Evolutionary conservation across 1,140 invertebrate genomes (phyloP).

Genomic region (Oedothorax gibbosus): DNA sequence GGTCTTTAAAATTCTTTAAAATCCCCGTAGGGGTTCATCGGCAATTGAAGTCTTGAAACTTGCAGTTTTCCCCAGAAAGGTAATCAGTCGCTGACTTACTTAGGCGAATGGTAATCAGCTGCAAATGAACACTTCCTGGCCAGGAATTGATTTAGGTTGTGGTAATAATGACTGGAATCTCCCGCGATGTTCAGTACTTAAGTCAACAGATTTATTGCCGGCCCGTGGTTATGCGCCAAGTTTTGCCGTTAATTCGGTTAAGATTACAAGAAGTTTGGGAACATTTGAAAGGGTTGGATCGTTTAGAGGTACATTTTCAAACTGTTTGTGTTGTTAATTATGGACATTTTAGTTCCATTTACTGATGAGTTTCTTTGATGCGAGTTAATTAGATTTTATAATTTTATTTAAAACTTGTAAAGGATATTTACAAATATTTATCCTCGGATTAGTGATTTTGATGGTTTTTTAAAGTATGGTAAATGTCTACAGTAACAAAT

Average conservation of each 20-base stretch:
- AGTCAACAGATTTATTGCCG: slow-evolving; percentile 29
- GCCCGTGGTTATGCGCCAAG: slow-evolving; percentile 24
- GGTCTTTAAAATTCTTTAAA: slow-evolving; percentile 27
- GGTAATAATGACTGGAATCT: slow-evolving; percentile 25
- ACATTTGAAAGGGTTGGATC: not conserved
- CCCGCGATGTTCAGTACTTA: slow-evolving; percentile 26
- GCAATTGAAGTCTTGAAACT: slow-evolving; percentile 29
- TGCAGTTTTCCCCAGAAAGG: slow-evolving; percentile 3
- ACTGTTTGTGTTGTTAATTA: not conserved
- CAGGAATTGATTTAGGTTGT: slow-evolving; percentile 26
- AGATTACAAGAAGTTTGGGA: slow-evolving; percentile 9
- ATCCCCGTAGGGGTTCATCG: slow-evolving; percentile 22
- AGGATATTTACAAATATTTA: too few relatives aligned
- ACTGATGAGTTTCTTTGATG: not conserved
- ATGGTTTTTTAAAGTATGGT: too few relatives aligned
- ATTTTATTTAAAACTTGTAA: too few relatives aligned
- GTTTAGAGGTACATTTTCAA: slow-evolving; percentile 5
- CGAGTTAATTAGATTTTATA: too few relatives aligned
- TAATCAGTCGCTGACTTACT: slow-evolving; percentile 25
- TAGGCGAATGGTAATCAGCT: slow-evolving; percentile 38
- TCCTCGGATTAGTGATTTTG: too few relatives aligned
- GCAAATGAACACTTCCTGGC: slow-evolving; percentile 34
- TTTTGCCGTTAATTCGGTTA: slow-evolving; percentile 22
- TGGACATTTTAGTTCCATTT: slow-evolving; percentile 6
- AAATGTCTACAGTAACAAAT: too few relatives aligned